Evolutionary conservation across 2,113 vertebrate genomes (phyloP), one percentile per base, ranked within the genome.

Genomic region (Crotophaga sulcirostris): DNA sequence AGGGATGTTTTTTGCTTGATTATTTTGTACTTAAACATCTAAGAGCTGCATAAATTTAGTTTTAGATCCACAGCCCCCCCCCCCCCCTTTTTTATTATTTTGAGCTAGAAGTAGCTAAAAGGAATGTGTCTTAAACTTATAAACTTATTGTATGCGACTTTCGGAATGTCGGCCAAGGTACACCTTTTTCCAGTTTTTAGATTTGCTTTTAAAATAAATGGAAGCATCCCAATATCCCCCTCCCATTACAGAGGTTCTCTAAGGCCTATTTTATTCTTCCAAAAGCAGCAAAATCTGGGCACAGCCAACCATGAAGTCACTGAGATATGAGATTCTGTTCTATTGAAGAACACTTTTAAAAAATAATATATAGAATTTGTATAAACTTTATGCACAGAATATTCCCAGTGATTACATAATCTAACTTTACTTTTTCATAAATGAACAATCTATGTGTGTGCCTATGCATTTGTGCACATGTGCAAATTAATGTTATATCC

Each of bases 401-500:
- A n/a, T 33, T 89, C n/a, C 13, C 24, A 58, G 7, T 67, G 21
- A 36, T 93, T 82, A 31, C 24, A 15, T 67, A 63, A 59, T 67
- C 38, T 80, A 79, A 66, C 16, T 29, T 42, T 84, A 26, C 16
- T 44, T 82, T 88, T 88, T 51, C 21, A 13, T 58, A 88, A 82
- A 44, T 33, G 3, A 82, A 17, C 5, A 68, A 15, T 33, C 11
- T 68, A 7, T 29, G 1, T 11, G 4, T 40, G 24, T 52, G 14
- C 18, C 40, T 9, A 6, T 38, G 38, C 33, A 7, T 68, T 68
- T 10, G 0, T 64, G 60, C 40, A 59, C 0, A 0, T 54, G 20
- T 72, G 40, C 29, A 89, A 85, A 82, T 75, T 47, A 51, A 29
- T 51, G 14, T 44, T 68, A 42, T 38, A 40, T 10, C 45, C 3